Conservation (phyloP, 2,888 invertebrate genomes). For the Gymnosoma rotundatum region DNA sequence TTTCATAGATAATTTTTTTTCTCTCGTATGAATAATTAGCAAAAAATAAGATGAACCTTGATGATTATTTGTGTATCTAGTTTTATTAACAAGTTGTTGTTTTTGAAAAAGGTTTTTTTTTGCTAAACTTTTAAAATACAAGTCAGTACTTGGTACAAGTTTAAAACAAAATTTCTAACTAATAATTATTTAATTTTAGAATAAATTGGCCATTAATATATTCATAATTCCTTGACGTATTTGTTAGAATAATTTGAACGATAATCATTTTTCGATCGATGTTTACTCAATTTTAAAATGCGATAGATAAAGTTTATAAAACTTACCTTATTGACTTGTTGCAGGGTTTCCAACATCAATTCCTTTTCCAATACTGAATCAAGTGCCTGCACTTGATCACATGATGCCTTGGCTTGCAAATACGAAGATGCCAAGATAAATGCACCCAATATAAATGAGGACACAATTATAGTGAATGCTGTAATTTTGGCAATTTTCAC, state of each 20-base stretch:
- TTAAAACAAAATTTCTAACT: conserved; percentile 4
- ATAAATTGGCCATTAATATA: conserved; percentile 9
- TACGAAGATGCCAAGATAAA: conserved; percentile 93
- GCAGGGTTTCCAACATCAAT: conserved; percentile 87
- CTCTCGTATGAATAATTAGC: conserved; percentile 48
- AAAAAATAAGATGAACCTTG: conserved; percentile 65
- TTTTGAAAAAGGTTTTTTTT: conserved; percentile 32
- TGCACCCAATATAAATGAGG: conserved; percentile 90
- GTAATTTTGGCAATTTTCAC: conserved; percentile 94
- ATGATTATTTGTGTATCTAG: conserved; percentile 47
- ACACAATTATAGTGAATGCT: conserved; percentile 90
- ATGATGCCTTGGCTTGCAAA: conserved; percentile 91
- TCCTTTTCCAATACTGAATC: conserved; percentile 87
- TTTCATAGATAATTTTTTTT: conserved; percentile 52
- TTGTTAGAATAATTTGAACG: not conserved
- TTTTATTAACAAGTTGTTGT: conserved; percentile 30
- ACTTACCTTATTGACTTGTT: conserved; percentile 86
- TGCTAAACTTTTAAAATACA: not conserved
- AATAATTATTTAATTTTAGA: conserved; percentile 32
- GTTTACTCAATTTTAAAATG: not conserved
- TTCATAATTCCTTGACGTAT: not conserved
- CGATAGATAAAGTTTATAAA: not conserved
- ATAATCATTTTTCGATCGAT: not conserved
- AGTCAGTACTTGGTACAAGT: conserved; percentile 40
- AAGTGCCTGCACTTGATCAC: conserved; percentile 88